Base-by-base conservation (phyloP, 2,113 vertebrate species). In the Hymenochirus boettgeri region DNA sequence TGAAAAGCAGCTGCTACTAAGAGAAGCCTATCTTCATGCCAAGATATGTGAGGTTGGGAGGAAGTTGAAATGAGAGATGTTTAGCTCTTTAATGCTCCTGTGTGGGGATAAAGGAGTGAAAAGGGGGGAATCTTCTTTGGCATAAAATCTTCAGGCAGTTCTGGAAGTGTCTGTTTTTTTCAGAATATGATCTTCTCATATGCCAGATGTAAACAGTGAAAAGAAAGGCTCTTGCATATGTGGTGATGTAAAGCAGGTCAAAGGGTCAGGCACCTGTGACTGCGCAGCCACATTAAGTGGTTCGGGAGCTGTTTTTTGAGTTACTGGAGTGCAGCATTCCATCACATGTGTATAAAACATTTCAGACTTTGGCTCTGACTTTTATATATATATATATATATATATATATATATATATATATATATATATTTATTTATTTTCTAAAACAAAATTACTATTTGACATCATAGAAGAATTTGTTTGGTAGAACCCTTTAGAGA, bases 301-400 rank as follows among this genome's bases (percentile, higher is more conserved):
- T 79, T 80, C 85, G 88, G 86, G 85, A 89, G 85, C 84, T 88
- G 83, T 74, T 74, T 85, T 87, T 83, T 79, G 70, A 87, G 79
- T 87, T 84, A 85, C 71, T 65, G 18, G 63, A 82, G 73, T 73
- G 80, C 71, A 78, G 77, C 85, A 86, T 89, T 87, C 86, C 85
- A 87, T 82, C 75, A 80, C 86, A 86, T 82, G 76, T 87, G 86
- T 80, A 78, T 81, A 86, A 88, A 86, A 77, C 79, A 82, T 87
- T 87, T 81, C 72, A 79, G 77, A 81, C 82, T 72, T 82, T 86
- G 73, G 69, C 73, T 74, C 56, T 71, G 75, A 45, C n/a, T 22
- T 69, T 66, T 58, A 22, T 57, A n/a, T n/a, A n/a, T n/a, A n/a
- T n/a, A n/a, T n/a, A n/a, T n/a, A n/a, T n/a, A n/a, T n/a, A n/a